Evolutionary conservation across 2,113 vertebrate species (phyloP).

Genomic region (Sinocyclocheilus grahami): DNA sequence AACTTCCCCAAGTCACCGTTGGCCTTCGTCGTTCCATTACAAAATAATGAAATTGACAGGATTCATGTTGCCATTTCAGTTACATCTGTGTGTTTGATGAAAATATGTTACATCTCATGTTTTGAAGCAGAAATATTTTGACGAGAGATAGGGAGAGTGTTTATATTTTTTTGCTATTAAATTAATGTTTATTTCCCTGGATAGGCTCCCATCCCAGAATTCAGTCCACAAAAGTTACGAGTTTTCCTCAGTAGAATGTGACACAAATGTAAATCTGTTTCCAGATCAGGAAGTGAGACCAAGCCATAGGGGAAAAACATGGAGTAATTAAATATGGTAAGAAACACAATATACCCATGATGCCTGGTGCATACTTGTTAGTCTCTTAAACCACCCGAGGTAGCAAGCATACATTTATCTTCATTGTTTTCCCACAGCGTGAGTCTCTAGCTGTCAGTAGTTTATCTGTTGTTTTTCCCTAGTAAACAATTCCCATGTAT

Average conservation of each 20-base stretch:
- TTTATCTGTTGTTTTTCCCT: constrained; percentile 7
- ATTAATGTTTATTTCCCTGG: constrained; percentile 29
- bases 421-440: constrained; percentile 5
- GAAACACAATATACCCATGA: constrained; percentile 5
- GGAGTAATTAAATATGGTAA: constrained; percentile 23
- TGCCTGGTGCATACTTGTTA: not conserved
- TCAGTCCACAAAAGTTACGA: not conserved
- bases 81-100: constrained; percentile 22
- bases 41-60: not conserved
- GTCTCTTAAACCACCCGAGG: constrained; percentile 6
- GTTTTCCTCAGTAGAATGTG: not conserved
- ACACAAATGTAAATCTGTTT: constrained; percentile 9
- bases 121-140: constrained; percentile 48
- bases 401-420: constrained; percentile 20
- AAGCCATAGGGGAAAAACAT: not conserved
- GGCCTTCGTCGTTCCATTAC: not conserved
- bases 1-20: not conserved
- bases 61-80: constrained; percentile 15
- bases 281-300: not conserved
- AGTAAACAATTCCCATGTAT: not conserved
- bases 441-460: constrained; percentile 2
- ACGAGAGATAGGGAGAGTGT: constrained; percentile 33
- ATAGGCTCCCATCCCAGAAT: not conserved
- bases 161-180: constrained; percentile 33
- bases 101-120: constrained; percentile 34